Evolutionary conservation across 2,888 invertebrate species (phyloP), one percentile per base, ranked within the genome.

Genomic region (Tenodera sinensis): DNA sequence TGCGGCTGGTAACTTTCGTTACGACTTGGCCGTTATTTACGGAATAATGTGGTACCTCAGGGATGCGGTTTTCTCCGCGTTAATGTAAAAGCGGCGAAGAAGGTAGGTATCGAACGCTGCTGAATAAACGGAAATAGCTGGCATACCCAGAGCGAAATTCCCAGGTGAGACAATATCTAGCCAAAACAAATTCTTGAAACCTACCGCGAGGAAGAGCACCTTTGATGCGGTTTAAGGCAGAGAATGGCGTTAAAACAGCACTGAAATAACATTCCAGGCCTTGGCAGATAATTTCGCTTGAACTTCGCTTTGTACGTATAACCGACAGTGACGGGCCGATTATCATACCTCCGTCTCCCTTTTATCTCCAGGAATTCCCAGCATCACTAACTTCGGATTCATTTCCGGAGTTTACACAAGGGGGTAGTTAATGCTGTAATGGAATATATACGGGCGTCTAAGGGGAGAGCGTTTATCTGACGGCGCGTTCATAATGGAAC

Each of bases 331-430:
- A 34, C n/a, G n/a, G 85, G 85, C 85, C 83, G 83, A 85, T 47
- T 85, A 85, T 85, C 89, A 28, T 34, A 34, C 82, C 9, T 28
- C 28, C 25, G 30, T 27, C 81, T 27, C 71, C 81, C 34, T 83
- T 25, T 20, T 82, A 30, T 83, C 28, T 71, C 54, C 42, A 83
- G 71, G 42, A 83, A 83, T 42, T 85, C 47, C 85, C 83, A 82
- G 82, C 83, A 81, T 85, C 89, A 47, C 71, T 83, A 71, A 81
- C 88, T 84, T 47, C 28, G 85, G 42, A 42, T 85, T 54, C 88
- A 54, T 85, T 82, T 28, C 88, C 47, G 54, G 54, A 71, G 54
- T 71, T 54, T 71, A 71, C 54, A 71, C 54, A 71, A 20, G 54
- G 54, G 54, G 6, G 54, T 71, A 71, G 54, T 71, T 71, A 71